Evolutionary conservation across 2,113 vertebrate genomes (phyloP).

Genomic region (Strigops habroptila): DNA sequence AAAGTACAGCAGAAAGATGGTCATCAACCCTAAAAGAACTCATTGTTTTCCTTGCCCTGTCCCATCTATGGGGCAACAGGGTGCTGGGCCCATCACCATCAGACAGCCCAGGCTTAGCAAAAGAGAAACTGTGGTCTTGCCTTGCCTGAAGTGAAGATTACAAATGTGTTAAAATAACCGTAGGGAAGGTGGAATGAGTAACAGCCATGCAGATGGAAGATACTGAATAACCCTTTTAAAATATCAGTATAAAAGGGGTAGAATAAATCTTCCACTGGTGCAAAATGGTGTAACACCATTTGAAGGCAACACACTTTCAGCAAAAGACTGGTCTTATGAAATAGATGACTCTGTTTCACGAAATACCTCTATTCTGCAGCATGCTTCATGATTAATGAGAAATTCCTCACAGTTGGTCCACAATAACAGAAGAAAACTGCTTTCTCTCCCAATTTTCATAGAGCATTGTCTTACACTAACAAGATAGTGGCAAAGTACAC

Average conservation of each 20-base stretch:
- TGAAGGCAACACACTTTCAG: not conserved
- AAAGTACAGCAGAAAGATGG: not conserved
- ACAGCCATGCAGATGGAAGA: not conserved
- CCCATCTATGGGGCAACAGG: fast-evolving
- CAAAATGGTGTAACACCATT: not conserved
- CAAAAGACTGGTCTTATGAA: not conserved
- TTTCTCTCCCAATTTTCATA: not conserved
- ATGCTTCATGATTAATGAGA: not conserved
- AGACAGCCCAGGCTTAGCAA: not conserved
- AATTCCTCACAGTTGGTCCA: not conserved
- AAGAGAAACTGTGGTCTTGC: not conserved
- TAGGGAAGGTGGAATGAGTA: not conserved
- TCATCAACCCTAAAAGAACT: not conserved
- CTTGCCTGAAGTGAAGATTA: not conserved
- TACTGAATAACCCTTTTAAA: not conserved
- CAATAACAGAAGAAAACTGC: not conserved
- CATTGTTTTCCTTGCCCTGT: not conserved
- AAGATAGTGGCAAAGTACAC: not conserved
- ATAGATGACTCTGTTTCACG: not conserved
- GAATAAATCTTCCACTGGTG: not conserved
- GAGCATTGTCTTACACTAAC: not conserved
- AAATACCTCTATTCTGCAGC: not conserved
- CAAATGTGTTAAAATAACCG: not conserved
- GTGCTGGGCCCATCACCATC: not conserved
- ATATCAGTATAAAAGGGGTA: not conserved